Evolutionary conservation across 2,888 invertebrate genomes (phyloP).

Genomic region (Uropetala carovei): DNA sequence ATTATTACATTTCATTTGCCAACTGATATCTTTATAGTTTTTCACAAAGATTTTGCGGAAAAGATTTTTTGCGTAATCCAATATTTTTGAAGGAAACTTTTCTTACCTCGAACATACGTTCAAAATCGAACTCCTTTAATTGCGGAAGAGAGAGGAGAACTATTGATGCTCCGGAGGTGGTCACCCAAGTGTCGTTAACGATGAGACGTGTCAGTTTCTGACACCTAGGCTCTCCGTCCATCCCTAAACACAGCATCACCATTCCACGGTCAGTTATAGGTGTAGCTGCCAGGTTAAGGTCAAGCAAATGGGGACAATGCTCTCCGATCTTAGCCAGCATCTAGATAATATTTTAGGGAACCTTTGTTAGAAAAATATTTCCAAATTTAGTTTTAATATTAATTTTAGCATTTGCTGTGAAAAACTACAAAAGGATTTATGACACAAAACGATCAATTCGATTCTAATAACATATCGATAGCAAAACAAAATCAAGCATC

Average conservation of each 20-base stretch:
- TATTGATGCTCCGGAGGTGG: conserved; percentile 70
- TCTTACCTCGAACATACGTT: conserved; percentile 72
- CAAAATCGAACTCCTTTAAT: conserved; percentile 72
- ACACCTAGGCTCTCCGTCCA: conserved; percentile 69
- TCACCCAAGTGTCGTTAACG: conserved; percentile 71
- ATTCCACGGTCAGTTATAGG: conserved; percentile 72
- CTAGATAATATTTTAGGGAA: conserved; percentile 68
- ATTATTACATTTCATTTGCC: no score
- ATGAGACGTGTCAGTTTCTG: conserved; percentile 71
- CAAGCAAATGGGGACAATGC: conserved; percentile 71
- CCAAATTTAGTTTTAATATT: not conserved
- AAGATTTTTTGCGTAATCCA: conserved; percentile 37
- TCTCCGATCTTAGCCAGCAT: conserved; percentile 71
- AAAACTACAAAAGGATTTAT: not conserved
- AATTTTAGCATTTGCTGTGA: not conserved
- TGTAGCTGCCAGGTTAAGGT: conserved; percentile 72
- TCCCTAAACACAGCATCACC: conserved; percentile 70
- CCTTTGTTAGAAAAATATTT: not conserved
- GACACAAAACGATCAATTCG: not conserved
- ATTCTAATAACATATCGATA: no score
- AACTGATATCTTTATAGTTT: not conserved
- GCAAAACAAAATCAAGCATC: no score
- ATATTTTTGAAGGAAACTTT: not conserved
- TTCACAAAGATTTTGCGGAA: not conserved
- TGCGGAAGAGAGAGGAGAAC: conserved; percentile 71